These are phyloP conservation scores for Tuberolachnus salignus DNA, from an alignment of 2,888 invertebrate species.

Conservation along the genomic window DNA sequence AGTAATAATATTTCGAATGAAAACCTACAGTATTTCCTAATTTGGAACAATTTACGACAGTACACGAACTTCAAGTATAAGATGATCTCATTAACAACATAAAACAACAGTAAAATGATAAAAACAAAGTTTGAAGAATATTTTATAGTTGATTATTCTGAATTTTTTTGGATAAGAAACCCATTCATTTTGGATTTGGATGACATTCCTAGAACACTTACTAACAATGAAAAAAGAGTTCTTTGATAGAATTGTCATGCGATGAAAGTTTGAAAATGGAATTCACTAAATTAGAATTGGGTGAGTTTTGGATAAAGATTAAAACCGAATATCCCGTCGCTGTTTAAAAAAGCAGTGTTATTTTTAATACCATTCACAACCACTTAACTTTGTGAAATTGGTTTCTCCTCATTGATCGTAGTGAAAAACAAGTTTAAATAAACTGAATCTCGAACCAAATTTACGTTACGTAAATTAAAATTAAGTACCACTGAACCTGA, in stretches of 20 bases:
- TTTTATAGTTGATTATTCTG: no score
- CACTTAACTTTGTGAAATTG: background rate
- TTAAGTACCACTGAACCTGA: no score
- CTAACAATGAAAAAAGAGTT: background rate
- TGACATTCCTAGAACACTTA: background rate
- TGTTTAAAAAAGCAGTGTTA: background rate
- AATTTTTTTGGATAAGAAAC: no score
- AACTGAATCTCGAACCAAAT: no score
- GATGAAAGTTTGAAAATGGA: background rate
- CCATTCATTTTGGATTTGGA: no score
- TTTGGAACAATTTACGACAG: constrained; percentile 2
- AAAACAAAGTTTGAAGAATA: no score
- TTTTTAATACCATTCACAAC: no score
- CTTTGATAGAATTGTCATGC: background rate
- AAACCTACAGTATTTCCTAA: background rate
- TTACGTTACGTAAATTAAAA: no score
- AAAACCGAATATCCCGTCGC: background rate
- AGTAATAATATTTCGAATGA: constrained; percentile 15
- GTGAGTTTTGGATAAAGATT: background rate
- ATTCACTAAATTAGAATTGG: background rate
- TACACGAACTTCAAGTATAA: constrained; percentile 34
- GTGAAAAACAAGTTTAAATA: no score
- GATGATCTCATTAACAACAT: constrained; percentile 16
- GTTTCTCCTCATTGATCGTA: no score
- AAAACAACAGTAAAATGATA: no score